Evolutionary conservation across 92 coral and sea anemone species (phyloP), one percentile per base, ranked within the genome.

Genomic region (Epizoanthus ramosus): DNA sequence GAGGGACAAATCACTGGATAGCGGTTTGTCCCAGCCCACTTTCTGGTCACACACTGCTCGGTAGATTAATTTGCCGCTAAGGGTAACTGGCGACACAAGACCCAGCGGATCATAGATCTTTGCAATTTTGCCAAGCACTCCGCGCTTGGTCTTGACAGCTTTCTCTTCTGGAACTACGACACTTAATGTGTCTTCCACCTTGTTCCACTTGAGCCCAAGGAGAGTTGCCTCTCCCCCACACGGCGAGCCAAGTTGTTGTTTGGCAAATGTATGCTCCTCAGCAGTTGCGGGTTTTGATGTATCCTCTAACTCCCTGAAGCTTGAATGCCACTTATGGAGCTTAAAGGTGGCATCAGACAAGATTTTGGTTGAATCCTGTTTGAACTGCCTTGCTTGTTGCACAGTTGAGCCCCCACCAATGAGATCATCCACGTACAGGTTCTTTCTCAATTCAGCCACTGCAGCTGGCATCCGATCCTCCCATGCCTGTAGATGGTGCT

Each of bases 201-300:
- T 81, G 35, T 81, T 66, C 85, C 85, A 81, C 4, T 7, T 3
- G 3, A 79, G 74, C 72, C 84, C 84, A 64, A 81, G 85, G 33
- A 81, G 77, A 63, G 64, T 45, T 17, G 66, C 31, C 21, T 81
- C 71, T 23, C 50, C 75, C 28, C 71, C 60, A 6, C 60, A 8
- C 25, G 37, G 25, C 41, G 24, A 14, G 10, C 77, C 57, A 21
- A 81, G 41, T 67, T 68, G 85, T 17, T 81, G 79, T 24, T 68
- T 68, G 43, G 28, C 63, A 19, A 43, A 67, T 1, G 56, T 81
- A 2, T 22, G 2, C 19, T 17, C 64, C 61, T 35, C 43, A 5
- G 39, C 9, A 18, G 43, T 28, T 28, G 31, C 28, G 2, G 22
- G 64, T 21, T 47, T 14, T 50, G 80, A 25, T n/a, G n/a, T 47